Evolutionary conservation across 2,888 invertebrate genomes (phyloP), one percentile per base, ranked within the genome.

Genomic region (Eucera pruinosa): DNA sequence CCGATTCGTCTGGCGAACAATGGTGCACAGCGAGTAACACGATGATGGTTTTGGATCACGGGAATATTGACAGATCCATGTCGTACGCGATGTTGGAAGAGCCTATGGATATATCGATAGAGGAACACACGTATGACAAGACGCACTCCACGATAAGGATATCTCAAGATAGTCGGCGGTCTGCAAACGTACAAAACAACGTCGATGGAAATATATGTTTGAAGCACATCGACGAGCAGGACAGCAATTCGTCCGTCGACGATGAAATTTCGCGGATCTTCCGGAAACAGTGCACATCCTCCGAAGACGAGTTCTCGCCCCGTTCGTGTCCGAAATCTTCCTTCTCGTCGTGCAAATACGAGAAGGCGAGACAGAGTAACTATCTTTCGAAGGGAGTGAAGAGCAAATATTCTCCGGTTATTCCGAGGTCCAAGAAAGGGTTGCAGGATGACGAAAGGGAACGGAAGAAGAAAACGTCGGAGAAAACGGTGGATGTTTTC

Each of bases 221-320:
- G n/a, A 45, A 18, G 7, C 2, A 15, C 7, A 3, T 2, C 0
- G 1, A 11, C 1, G 33, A 36, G 0, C 30, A 43, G 13, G 4
- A 27, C 0, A 54, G 3, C 3, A 36, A 25, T 23, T 55, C 9
- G 2, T 64, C 61, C 27, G 13, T 50, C 27, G 72, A 85, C 47
- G 74, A 74, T 13, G 81, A 78, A 25, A 80, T 80, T 2, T 23
- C 60, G 0, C 52, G 11, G 1, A 72, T 81, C 4, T 82, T 81
- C 48, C 61, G 39, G 1, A 61, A 48, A 20, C 61, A 68, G 25
- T 75, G 65, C 54, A 66, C 33, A 7, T 84, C 78, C 1, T 74
- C 78, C 7, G 76, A 83, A 0, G 74, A 80, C 9, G 74, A 73
- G 3, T 2, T 20, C 6, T 1, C 4, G 0, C 13, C 50, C 3